Evolutionary conservation across 2,113 vertebrate genomes (phyloP).

Genomic region (Fulmarus glacialis): DNA sequence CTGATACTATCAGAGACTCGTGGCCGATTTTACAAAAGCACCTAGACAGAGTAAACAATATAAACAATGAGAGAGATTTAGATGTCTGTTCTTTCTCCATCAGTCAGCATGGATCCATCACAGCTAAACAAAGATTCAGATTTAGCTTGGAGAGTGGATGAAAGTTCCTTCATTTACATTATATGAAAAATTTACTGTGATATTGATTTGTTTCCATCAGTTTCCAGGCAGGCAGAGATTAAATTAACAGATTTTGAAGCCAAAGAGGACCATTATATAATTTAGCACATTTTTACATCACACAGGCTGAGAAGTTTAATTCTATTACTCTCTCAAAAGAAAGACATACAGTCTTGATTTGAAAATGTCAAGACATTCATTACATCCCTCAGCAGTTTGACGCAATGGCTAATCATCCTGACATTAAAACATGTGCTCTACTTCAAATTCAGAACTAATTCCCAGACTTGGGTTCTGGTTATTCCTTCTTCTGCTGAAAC

Average conservation of each 20-base stretch:
- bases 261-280: not conserved
- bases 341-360: conserved; percentile 38
- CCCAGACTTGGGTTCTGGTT: not conserved
- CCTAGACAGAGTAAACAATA: not conserved
- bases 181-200: not conserved
- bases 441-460: not conserved
- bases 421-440: conserved; percentile 27
- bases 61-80: not conserved
- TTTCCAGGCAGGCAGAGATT: not conserved
- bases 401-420: conserved; percentile 35
- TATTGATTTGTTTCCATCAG: conserved; percentile 1
- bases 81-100: not conserved
- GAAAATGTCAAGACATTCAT: conserved; percentile 55
- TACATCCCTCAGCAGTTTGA: conserved; percentile 15
- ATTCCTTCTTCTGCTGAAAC: not conserved
- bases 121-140: not conserved
- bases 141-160: not conserved
- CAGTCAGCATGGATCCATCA: not conserved
- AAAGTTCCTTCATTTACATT: not conserved
- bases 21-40: not conserved
- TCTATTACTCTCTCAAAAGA: not conserved
- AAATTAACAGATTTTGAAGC: conserved; percentile 20
- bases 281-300: not conserved
- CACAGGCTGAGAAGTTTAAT: conserved; percentile 4
- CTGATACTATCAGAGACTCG: not conserved